Base-by-base conservation (phyloP, 2,888 invertebrate genomes). In the Sialis lutaria region DNA sequence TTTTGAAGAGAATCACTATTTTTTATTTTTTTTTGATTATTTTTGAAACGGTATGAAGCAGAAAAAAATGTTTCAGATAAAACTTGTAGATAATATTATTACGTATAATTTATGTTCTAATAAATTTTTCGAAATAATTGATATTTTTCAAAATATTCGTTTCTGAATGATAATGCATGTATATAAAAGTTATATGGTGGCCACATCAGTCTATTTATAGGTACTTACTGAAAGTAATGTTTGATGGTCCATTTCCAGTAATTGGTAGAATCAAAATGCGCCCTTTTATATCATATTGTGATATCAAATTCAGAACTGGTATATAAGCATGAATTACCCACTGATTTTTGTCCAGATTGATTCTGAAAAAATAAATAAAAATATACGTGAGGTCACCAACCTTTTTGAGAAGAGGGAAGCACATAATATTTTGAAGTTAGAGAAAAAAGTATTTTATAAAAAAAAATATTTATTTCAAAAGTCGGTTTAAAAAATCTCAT, bases 231-330 rank as follows among this genome's bases (percentile, higher is more conserved):
- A 55, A 56, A 0, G 55, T 58, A 10, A 61, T 53, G 47, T 59
- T 58, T 5, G 57, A 55, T 5, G 57, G 58, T 10, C 63, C 63
- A 35, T 55, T 50, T 44, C 61, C 63, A 10, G 51, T 53, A 39
- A 62, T 56, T 0, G 58, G 57, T 22, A 63, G 47, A 33, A 60
- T 51, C 10, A 61, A 49, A 40, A 63, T 54, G 48, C 56, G 54
- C 12, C 61, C 63, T 33, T 57, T 55, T 5, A 62, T 56, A 13
- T 57, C 56, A 46, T 63, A 63, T 6, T 56, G 48, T 6, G 56
- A 55, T 10, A 51, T 35, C 6, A 63, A 42, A 10, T 52, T 53
- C 10, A 56, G 40, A 1, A 31, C 34, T 6, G 56, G 53, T 6
- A 55, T 51, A 13, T 45, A 6, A 5, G 56, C 39, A 1, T 50